Evolutionary conservation across 2,113 vertebrate species (phyloP).

Genomic region (Cavia aperea): DNA sequence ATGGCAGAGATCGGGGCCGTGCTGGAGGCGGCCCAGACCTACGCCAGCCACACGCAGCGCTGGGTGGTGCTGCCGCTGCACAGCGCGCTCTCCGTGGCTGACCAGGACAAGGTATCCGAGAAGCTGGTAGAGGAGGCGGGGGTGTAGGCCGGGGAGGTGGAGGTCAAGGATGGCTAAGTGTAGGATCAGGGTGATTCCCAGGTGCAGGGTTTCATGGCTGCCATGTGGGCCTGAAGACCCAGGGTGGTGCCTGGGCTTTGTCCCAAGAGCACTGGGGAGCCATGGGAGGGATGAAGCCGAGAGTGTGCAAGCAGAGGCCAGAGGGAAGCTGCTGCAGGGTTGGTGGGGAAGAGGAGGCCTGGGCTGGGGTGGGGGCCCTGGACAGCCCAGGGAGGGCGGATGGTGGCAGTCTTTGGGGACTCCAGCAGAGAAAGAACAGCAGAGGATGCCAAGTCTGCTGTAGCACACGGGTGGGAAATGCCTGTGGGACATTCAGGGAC

Average conservation of each 20-base stretch:
- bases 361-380: too few species aligned
- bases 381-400: neutral
- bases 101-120: slow-evolving; percentile 87
- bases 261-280: neutral
- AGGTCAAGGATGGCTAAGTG: fast-evolving
- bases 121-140: fast-evolving
- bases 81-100: slow-evolving; percentile 86
- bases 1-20: slow-evolving; percentile 87
- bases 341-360: neutral
- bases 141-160: neutral
- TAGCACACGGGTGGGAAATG: neutral
- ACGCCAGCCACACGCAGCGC: slow-evolving; percentile 81
- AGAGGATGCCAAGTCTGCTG: neutral
- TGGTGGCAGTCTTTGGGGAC: neutral
- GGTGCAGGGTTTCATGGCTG: neutral
- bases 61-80: slow-evolving; percentile 91
- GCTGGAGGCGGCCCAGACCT: slow-evolving; percentile 84
- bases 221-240: neutral
- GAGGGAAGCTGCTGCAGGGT: neutral
- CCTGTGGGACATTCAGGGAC: neutral
- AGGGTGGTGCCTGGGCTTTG: neutral
- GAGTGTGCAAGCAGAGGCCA: neutral
- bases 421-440: neutral
- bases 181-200: neutral
- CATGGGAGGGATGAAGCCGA: neutral